Evolutionary conservation across 2,113 vertebrate species (phyloP).

Genomic region (Bambusicola thoracicus): DNA sequence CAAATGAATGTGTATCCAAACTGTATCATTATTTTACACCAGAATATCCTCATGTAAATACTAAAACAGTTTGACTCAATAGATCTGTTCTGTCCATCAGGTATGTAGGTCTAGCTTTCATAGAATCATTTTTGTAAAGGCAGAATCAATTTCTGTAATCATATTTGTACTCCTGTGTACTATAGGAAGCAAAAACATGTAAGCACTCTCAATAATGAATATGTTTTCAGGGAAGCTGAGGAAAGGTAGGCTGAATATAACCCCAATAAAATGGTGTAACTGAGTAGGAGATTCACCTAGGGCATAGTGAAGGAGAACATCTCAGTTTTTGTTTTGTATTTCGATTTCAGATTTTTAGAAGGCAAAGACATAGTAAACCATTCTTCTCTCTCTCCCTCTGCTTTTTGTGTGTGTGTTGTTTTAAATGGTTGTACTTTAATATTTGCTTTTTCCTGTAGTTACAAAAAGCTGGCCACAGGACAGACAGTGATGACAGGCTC

Average conservation of each 20-base stretch:
- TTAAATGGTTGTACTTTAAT: not conserved
- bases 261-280: not conserved
- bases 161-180: not conserved
- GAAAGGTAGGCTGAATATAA: not conserved
- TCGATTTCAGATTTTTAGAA: not conserved
- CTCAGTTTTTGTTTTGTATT: not conserved
- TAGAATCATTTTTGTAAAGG: not conserved
- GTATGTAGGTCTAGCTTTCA: not conserved
- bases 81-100: not conserved
- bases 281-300: not conserved
- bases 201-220: not conserved
- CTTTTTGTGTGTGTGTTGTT: not conserved
- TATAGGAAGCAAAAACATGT: not conserved
- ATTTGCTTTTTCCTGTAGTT: not conserved
- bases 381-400: not conserved
- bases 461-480: not conserved
- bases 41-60: not conserved
- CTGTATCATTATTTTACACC: not conserved
- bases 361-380: not conserved
- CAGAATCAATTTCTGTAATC: not conserved
- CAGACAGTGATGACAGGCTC: not conserved
- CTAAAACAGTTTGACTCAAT: not conserved
- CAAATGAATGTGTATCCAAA: slow-evolving; percentile 2
- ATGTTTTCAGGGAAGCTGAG: not conserved
- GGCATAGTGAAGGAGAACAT: not conserved